phyloP scores from a whole-genome alignment of 1,140 invertebrate genomes.

The Zaprionus tsacasi region DNA sequence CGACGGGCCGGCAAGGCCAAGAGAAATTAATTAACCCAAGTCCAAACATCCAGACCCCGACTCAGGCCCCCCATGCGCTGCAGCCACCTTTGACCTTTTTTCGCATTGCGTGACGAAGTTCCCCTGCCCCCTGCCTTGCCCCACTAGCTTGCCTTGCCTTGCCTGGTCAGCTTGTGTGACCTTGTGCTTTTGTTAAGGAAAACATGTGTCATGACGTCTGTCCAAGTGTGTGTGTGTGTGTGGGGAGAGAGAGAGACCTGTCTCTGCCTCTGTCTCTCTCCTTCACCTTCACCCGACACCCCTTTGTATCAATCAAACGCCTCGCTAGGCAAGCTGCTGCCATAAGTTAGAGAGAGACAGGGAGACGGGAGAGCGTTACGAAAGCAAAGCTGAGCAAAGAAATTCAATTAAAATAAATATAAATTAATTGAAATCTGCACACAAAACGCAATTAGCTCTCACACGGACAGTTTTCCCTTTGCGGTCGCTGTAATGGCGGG shows the following conservation, averaged over 20 bases:
- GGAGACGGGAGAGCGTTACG: background rate
- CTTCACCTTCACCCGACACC: constrained; percentile 9
- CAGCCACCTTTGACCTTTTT: constrained; percentile 61
- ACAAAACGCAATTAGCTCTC: constrained; percentile 55
- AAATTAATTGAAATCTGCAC: constrained; percentile 72
- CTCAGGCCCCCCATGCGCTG: constrained; percentile 25
- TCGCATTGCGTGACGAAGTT: constrained; percentile 19
- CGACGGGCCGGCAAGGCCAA: constrained; percentile 33
- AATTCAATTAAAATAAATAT: constrained; percentile 77
- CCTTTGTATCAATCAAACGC: constrained; percentile 69
- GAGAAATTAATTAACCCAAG: constrained; percentile 67
- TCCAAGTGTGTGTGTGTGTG: background rate
- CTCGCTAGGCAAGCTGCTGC: constrained; percentile 37
- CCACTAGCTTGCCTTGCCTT: background rate
- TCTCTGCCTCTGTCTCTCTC: too few relatives aligned
- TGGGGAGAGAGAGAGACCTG: background rate
- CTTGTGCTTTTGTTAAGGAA: constrained; percentile 46
- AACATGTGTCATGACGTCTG: constrained; percentile 61
- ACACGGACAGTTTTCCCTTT: constrained; percentile 19
- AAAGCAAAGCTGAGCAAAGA: constrained; percentile 34
- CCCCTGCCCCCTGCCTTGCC: background rate
- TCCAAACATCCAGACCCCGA: constrained; percentile 29
- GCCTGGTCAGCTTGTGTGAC: constrained; percentile 20
- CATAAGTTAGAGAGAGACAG: background rate
- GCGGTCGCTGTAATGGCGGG: background rate